These are phyloP conservation scores for Bergia sp. DNA, from an alignment of 92 coral and sea anemone genomes.

Conservation along the genomic window DNA sequence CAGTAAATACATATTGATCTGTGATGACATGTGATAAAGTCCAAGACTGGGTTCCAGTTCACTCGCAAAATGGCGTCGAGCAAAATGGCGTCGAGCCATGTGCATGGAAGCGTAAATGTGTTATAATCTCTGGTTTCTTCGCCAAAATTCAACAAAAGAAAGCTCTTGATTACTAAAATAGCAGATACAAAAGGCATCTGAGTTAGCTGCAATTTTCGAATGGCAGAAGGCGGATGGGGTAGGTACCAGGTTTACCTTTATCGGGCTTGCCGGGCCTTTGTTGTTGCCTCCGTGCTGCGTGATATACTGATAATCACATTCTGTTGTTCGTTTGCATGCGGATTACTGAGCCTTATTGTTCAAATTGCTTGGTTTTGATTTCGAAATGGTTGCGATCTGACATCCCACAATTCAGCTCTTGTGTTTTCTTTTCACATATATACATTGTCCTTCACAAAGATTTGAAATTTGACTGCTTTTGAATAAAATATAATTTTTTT, in stretches of 20 bases:
- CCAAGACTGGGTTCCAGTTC: conserved; percentile 40
- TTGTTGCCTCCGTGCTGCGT: neutral
- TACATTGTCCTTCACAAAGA: neutral
- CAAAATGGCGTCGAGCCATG: conserved; percentile 19
- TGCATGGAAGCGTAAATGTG: neutral
- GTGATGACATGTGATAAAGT: too few species aligned
- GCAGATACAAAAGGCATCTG: neutral
- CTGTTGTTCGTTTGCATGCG: neutral
- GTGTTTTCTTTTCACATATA: neutral
- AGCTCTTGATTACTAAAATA: neutral
- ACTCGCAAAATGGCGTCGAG: neutral
- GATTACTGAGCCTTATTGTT: neutral
- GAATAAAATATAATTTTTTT: too few species aligned
- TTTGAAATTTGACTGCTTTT: neutral
- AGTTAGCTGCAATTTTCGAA: neutral
- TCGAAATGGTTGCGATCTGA: neutral
- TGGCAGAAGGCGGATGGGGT: conserved; percentile 52
- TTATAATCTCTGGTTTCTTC: conserved; percentile 1
- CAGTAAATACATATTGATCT: too few species aligned
- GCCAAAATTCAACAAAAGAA: neutral
- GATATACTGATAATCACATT: too few species aligned
- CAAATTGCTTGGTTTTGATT: neutral
- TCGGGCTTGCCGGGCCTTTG: neutral
- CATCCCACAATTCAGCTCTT: neutral
- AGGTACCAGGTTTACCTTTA: neutral